phyloP scores from a whole-genome alignment of 2,797 vertebrate genomes.

The Caiman crocodilus region DNA sequence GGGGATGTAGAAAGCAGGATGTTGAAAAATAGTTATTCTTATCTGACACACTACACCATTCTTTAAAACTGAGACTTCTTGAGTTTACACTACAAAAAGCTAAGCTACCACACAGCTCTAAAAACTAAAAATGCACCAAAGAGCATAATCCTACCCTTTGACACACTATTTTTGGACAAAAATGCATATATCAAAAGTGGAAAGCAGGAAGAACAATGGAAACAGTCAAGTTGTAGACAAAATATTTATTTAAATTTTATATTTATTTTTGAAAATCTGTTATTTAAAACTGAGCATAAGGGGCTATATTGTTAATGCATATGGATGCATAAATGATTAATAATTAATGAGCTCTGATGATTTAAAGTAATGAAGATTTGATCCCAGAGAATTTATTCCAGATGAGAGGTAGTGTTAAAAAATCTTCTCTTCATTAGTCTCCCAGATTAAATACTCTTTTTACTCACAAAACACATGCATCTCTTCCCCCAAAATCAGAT shows the following conservation, averaged over 20 bases:
- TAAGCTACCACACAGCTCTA: too few species aligned
- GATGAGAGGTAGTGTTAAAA: not conserved
- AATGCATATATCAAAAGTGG: too few species aligned
- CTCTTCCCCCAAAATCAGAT: too few species aligned
- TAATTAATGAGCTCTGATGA: fast-evolving
- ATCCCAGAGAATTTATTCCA: not conserved
- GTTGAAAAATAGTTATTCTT: not conserved
- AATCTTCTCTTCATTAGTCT: not conserved
- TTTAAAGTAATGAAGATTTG: not conserved
- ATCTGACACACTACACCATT: not conserved
- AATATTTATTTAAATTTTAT: not conserved
- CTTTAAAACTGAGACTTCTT: not conserved
- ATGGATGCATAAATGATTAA: fast-evolving
- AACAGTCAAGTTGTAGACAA: not conserved
- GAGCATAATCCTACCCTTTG: too few species aligned
- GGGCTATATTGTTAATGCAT: fast-evolving
- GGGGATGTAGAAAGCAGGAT: too few species aligned
- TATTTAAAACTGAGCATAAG: not conserved
- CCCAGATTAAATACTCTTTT: not conserved
- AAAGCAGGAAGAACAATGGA: not conserved
- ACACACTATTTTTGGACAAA: too few species aligned
- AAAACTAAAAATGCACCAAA: too few species aligned
- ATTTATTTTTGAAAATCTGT: not conserved
- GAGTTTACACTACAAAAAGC: not conserved
- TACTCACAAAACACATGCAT: too few species aligned